Conservation (phyloP, 2,797 vertebrate genomes). For the Poeciliopsis paucimaculata region DNA sequence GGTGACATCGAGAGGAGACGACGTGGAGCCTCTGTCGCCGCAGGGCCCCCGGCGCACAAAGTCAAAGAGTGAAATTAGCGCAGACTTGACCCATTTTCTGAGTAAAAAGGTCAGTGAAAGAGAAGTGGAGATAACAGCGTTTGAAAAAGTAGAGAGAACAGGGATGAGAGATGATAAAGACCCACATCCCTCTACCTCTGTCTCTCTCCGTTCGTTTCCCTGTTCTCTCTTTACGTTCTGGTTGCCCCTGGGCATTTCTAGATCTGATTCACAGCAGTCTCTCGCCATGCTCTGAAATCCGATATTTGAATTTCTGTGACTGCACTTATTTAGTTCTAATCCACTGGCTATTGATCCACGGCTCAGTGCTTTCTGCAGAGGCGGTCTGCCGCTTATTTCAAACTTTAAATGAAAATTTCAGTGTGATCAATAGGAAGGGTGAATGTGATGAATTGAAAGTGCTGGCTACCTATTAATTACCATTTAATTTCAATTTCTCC, state of each 20-base stretch:
- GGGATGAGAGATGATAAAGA: conserved; percentile 27
- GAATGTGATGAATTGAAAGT: conserved; percentile 66
- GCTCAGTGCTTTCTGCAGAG: conserved; percentile 71
- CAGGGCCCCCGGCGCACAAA: conserved; percentile 15
- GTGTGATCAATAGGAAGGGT: conserved; percentile 71
- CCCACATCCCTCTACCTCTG: conserved; percentile 16
- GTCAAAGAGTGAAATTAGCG: conserved; percentile 38
- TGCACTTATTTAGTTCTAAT: conserved; percentile 85
- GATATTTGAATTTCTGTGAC: conserved; percentile 78
- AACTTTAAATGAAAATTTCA: conserved; percentile 79
- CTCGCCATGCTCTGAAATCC: conserved; percentile 52
- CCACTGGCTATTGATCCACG: conserved; percentile 83
- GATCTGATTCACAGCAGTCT: conserved; percentile 46
- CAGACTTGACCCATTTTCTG: conserved; percentile 34
- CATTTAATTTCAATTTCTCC: conserved; percentile 52
- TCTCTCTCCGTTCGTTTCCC: conserved; percentile 27
- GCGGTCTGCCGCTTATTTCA: conserved; percentile 74
- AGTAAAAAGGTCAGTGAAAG: conserved; percentile 29
- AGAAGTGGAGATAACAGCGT: conserved; percentile 24
- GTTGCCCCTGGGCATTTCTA: conserved; percentile 49
- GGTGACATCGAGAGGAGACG: conserved; percentile 42
- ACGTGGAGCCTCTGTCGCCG: conserved; percentile 36
- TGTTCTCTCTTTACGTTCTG: conserved; percentile 31
- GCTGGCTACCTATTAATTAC: conserved; percentile 71
- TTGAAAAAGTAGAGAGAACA: conserved; percentile 22